These are phyloP conservation scores for Dryobota labecula DNA, from an alignment of 2,888 invertebrate genomes.

Conservation along the genomic window DNA sequence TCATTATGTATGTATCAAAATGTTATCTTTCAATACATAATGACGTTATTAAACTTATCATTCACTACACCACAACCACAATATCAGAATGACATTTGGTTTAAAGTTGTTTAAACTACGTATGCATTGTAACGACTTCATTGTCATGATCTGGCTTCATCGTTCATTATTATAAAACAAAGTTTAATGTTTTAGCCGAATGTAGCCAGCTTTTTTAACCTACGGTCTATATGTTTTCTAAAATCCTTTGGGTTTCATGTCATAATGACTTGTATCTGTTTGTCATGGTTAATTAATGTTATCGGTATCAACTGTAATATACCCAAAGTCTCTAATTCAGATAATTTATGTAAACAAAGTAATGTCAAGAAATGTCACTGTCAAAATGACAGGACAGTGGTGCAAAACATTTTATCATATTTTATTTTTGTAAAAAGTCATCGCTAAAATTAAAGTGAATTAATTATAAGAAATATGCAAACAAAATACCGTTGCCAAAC, in stretches of 20 bases:
- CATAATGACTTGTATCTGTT: background rate
- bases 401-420: no score
- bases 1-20: slow-evolving; percentile 9
- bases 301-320: background rate
- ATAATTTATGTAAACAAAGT: no score
- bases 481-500: no score
- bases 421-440: no score
- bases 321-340: no score
- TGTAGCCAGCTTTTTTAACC: background rate
- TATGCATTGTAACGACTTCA: slow-evolving; percentile 34
- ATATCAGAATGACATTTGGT: slow-evolving; percentile 11
- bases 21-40: slow-evolving; percentile 28
- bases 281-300: background rate
- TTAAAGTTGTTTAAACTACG: slow-evolving; percentile 23
- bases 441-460: no score
- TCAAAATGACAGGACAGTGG: no score
- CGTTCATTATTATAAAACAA: slow-evolving; percentile 1
- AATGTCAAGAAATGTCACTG: no score
- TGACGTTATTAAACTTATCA: slow-evolving; percentile 36
- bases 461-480: no score
- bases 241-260: background rate
- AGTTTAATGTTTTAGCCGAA: background rate
- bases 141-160: slow-evolving; percentile 21
- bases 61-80: slow-evolving; percentile 8
- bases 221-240: background rate